Evolutionary conservation across 2,888 invertebrate species (phyloP).

Genomic region (Tetramorium bicarinatum): DNA sequence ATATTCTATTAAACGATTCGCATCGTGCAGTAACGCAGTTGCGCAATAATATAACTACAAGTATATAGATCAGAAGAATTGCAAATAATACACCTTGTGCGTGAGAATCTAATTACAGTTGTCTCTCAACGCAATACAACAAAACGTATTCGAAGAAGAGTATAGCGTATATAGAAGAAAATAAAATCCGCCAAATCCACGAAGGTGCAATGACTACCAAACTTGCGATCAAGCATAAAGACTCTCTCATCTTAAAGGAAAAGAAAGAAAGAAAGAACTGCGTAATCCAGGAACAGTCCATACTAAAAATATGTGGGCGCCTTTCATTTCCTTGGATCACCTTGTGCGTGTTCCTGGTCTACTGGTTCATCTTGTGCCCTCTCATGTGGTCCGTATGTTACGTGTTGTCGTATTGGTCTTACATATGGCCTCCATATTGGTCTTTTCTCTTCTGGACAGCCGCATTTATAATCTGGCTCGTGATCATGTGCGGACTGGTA

Average conservation of each 20-base stretch:
- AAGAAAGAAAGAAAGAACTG: constrained; percentile 12
- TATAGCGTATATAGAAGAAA: neutral
- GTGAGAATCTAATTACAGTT: neutral
- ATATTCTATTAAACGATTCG: constrained; percentile 8
- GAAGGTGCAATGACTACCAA: constrained; percentile 60
- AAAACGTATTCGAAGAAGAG: neutral
- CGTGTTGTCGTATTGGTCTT: constrained; percentile 25
- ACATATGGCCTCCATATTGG: constrained; percentile 65
- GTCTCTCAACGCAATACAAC: neutral
- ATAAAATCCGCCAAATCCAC: neutral
- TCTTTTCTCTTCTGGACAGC: constrained; percentile 73
- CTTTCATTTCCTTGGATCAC: constrained; percentile 9
- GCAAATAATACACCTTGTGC: neutral
- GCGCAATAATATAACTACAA: neutral
- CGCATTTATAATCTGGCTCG: constrained; percentile 77
- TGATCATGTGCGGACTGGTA: constrained; percentile 58
- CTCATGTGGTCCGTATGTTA: constrained; percentile 77
- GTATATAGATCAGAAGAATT: neutral
- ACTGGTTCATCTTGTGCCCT: constrained; percentile 84
- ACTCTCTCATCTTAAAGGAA: constrained; percentile 55
- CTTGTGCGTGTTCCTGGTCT: constrained; percentile 77
- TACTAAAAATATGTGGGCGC: constrained; percentile 10
- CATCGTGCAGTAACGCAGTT: neutral
- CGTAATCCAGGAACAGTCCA: neutral
- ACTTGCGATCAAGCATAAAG: constrained; percentile 58